These are phyloP conservation scores for Centroberyx gerrardi DNA, from an alignment of 2,797 vertebrate genomes.

Conservation along the genomic window DNA sequence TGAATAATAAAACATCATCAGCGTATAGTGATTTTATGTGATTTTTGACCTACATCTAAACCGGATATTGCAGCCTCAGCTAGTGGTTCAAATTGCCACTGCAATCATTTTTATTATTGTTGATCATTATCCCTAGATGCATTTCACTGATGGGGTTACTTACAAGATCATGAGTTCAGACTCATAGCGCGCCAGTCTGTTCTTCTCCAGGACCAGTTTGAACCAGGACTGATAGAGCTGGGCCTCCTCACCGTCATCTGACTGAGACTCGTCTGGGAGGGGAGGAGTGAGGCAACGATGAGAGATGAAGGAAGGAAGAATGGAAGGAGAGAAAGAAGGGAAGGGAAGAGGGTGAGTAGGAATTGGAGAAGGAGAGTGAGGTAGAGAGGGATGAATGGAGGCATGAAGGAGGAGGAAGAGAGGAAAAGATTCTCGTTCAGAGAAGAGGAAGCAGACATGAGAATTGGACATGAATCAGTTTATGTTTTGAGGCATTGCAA, in stretches of 20 bases:
- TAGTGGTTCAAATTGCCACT: not conserved
- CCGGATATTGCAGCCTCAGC: not conserved
- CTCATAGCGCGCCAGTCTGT: conserved; percentile 93
- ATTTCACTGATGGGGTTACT: conserved; percentile 42
- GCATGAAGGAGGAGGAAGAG: not conserved
- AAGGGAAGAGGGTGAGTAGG: not conserved
- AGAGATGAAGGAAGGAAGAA: not conserved
- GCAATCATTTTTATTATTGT: not conserved
- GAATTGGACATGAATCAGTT: conserved; percentile 10
- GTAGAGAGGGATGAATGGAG: conserved; percentile 1
- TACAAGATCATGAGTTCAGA: conserved; percentile 92
- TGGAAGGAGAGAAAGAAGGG: not conserved
- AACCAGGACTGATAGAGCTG: conserved; percentile 94
- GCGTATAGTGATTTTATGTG: conserved; percentile 13
- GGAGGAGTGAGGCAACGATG: not conserved
- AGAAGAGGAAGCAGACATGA: conserved; percentile 3
- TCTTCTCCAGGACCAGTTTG: conserved; percentile 95
- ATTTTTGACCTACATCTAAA: conserved; percentile 1
- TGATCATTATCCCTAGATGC: too few species aligned
- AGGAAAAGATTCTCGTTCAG: not conserved
- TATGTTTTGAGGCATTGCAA: conserved; percentile 15
- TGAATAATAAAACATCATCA: not conserved
- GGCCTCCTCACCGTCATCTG: conserved; percentile 84
- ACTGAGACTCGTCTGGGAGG: conserved; percentile 52
- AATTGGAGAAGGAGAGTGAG: not conserved